Evolutionary conservation across 2,888 invertebrate genomes (phyloP), one percentile per base, ranked within the genome.

Genomic region (Amphipyra tragopoginis): DNA sequence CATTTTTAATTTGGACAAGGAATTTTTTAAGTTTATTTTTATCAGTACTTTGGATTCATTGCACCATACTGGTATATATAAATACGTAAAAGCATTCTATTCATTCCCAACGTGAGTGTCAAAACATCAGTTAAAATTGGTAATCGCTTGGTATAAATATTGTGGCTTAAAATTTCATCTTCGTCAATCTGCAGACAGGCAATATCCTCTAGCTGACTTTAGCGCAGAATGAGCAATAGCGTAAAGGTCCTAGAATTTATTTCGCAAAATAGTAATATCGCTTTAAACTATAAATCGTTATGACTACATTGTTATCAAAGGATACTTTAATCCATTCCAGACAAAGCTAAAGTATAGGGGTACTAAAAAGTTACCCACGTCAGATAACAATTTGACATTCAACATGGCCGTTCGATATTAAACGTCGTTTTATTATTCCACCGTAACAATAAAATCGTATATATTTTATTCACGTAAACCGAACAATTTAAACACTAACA

Each of bases 401-500:
- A 69, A 64, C 38, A 40, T 45, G 42, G 14, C 52, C 33, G 13
- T 48, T 67, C 48, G 55, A 72, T 64, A 58, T 58, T 58, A 60
- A 65, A 72, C 61, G 44, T 34, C 49, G 49, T 59, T 72, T 74
- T 72, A 66, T 72, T 65, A 80, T 70, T 60, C 51, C 33, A 54
- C 59, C 57, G 58, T 52, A 65, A 69, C 62, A 71, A 74, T 68
- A 63, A 76, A 71, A 72, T 75, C 69, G 63, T 76, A 71, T 65
- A 56, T 71, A 72, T 72, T 75, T 60, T 54, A 75, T 53, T 51
- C 63, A 64, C 66, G 75, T 69, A 65, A 75, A 61, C 34, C 65
- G 72, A 64, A 72, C 75, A 79, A 79, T 75, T 78, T 77, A 73
- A 77, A 79, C 70, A 78, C 72, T 77, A 67, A 69, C 73, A 72